Conservation (phyloP, 1,140 invertebrate genomes). For the Amyelois transitella region DNA sequence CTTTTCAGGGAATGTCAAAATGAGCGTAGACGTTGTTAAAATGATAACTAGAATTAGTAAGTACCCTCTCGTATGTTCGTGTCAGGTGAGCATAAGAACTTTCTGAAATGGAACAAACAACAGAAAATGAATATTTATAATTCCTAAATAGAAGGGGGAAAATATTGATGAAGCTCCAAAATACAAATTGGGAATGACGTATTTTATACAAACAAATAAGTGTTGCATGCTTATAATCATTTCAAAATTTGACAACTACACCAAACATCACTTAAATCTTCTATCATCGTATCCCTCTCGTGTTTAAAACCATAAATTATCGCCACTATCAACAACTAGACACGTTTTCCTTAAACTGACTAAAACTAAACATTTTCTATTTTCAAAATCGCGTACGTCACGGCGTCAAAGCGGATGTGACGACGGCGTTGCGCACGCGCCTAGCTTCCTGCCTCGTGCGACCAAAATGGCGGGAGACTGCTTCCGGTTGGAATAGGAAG, state of each 20-base stretch:
- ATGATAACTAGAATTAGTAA: no score
- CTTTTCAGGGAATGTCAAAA: no score
- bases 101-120: no score
- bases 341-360: neutral
- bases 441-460: conserved; percentile 54
- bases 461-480: conserved; percentile 51
- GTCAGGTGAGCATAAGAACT: no score
- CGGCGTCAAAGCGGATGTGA: conserved; percentile 46
- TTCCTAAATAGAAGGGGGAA: no score
- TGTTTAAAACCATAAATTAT: conserved; percentile 2
- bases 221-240: no score
- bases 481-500: conserved; percentile 34
- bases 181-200: no score
- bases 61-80: no score
- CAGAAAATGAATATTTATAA: no score
- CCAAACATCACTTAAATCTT: neutral
- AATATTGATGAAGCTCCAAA: no score
- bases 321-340: conserved; percentile 10
- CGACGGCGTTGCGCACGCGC: conserved; percentile 51
- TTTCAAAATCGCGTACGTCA: conserved; percentile 39
- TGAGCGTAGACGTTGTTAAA: no score
- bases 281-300: neutral
- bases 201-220: no score
- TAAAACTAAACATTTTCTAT: conserved; percentile 49
- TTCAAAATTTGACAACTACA: neutral